Evolutionary conservation across 2,888 invertebrate species (phyloP).

Genomic region (Aporophyla nigra): DNA sequence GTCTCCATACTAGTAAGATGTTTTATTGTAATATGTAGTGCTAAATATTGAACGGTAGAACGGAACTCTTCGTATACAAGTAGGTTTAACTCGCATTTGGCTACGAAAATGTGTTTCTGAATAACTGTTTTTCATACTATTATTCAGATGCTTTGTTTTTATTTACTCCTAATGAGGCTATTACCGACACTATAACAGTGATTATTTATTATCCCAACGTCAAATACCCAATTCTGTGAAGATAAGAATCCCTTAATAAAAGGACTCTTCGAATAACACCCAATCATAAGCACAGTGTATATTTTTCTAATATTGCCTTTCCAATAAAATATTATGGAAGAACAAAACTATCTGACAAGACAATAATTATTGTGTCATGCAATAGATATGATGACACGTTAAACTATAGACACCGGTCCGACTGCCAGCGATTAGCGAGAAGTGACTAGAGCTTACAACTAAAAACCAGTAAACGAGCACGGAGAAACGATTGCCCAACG

Average conservation of each 20-base stretch:
- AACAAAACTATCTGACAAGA: conserved; percentile 31
- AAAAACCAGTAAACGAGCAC: too few species aligned
- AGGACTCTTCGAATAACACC: not conserved
- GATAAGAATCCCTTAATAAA: not conserved
- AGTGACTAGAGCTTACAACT: not conserved
- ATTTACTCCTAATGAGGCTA: not conserved
- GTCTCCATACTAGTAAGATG: too few species aligned
- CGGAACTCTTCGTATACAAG: too few species aligned
- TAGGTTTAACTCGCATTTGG: too few species aligned
- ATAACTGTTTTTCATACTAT: too few species aligned
- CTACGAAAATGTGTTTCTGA: not conserved
- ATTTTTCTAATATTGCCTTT: not conserved
- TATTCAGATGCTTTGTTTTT: not conserved
- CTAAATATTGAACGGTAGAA: too few species aligned
- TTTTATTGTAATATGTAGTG: too few species aligned
- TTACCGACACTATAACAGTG: not conserved
- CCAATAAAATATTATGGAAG: conserved; percentile 8
- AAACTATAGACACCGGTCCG: not conserved
- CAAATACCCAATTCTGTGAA: conserved; percentile 15
- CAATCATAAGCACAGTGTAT: not conserved
- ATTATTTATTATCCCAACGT: not conserved
- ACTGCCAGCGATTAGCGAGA: not conserved
- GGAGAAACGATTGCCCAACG: not conserved
- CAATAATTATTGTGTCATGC: conserved; percentile 1
- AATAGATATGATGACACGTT: not conserved